Evolutionary conservation across 2,888 invertebrate genomes (phyloP).

Genomic region (Pseudococcus jackbeardsleyi): DNA sequence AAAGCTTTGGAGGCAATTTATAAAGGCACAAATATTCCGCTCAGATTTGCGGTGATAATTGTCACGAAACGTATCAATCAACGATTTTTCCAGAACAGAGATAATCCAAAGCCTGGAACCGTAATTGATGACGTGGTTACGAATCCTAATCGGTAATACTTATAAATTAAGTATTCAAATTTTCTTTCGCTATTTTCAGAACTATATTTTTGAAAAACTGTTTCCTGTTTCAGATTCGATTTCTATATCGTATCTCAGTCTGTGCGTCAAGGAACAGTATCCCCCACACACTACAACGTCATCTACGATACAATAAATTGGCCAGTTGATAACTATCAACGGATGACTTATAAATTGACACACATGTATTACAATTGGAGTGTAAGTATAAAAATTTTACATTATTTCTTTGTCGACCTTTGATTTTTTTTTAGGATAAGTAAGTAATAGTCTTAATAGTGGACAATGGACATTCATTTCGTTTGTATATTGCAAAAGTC

Average conservation of each 20-base stretch:
- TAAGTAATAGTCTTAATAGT: too few relatives aligned
- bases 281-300: constrained; percentile 91
- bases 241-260: constrained; percentile 91
- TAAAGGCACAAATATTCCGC: constrained; percentile 9
- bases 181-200: too few relatives aligned
- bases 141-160: constrained; percentile 75
- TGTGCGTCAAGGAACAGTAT: constrained; percentile 89
- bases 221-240: constrained; percentile 78
- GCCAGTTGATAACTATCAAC: constrained; percentile 82
- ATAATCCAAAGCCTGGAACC: constrained; percentile 87
- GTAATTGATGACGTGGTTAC: constrained; percentile 89
- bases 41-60: constrained; percentile 79
- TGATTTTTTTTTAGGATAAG: too few relatives aligned
- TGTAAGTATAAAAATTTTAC: constrained; percentile 70
- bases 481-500: too few relatives aligned
- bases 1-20: neutral
- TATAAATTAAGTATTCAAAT: neutral
- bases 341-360: constrained; percentile 85
- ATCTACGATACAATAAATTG: constrained; percentile 75
- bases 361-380: constrained; percentile 96
- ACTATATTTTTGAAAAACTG: neutral
- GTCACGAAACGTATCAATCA: constrained; percentile 92
- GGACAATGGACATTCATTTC: too few relatives aligned
- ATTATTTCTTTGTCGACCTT: neutral
- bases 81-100: constrained; percentile 75